Conservation (phyloP, 2,797 vertebrate species). For the Sandelia bainsii region DNA sequence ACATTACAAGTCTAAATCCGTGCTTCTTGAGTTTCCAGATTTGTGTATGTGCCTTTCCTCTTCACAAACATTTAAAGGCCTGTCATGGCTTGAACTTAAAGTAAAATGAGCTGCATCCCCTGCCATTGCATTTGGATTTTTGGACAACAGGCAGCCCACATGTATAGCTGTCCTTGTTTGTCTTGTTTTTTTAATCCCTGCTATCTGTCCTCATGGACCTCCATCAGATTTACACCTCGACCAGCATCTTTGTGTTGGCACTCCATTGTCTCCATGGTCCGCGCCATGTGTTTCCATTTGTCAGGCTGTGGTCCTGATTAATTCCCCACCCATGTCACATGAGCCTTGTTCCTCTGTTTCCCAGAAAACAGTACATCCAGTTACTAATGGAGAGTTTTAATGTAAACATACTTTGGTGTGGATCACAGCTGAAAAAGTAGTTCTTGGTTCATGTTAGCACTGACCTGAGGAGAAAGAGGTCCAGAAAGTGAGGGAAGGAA, state of each 20-base stretch:
- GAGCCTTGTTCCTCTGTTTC: conserved; percentile 45
- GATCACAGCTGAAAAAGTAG: neutral
- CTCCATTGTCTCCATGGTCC: conserved; percentile 60
- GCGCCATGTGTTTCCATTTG: conserved; percentile 79
- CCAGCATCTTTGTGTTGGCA: conserved; percentile 71
- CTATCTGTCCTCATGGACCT: conserved; percentile 52
- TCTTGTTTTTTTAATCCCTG: conserved; percentile 47
- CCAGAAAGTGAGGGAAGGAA: neutral
- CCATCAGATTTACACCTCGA: conserved; percentile 70
- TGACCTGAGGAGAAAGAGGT: conserved; percentile 20
- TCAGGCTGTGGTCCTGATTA: conserved; percentile 58
- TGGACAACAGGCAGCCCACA: conserved; percentile 1
- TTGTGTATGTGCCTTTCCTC: conserved; percentile 6
- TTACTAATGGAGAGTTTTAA: conserved; percentile 39
- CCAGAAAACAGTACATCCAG: conserved; percentile 40
- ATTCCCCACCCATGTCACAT: conserved; percentile 55
- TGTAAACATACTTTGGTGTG: conserved; percentile 17
- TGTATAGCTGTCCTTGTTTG: conserved; percentile 49
- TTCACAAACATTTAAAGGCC: conserved; percentile 17
- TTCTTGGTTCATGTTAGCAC: neutral
- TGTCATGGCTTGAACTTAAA: conserved; percentile 17
- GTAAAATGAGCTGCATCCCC: conserved; percentile 16
- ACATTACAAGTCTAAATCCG: conserved; percentile 26
- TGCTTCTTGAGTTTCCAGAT: conserved; percentile 28
- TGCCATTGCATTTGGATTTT: conserved; percentile 1